Evolutionary conservation across 2,888 invertebrate genomes (phyloP).

Genomic region (Steromphala cineraria): DNA sequence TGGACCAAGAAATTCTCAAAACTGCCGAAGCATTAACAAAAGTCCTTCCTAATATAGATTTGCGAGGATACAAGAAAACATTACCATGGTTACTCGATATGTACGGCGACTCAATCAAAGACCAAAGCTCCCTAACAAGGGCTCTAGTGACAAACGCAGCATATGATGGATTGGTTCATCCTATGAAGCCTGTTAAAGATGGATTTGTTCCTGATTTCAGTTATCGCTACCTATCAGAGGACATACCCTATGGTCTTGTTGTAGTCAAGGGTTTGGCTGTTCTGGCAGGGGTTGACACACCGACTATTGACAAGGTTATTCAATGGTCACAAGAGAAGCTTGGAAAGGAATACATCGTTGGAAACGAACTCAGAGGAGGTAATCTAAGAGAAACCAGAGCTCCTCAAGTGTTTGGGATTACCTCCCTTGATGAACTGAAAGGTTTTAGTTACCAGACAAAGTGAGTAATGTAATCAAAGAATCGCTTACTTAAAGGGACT

Average conservation of each 20-base stretch:
- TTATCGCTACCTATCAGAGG: slow-evolving; percentile 55
- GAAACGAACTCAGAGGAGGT: slow-evolving; percentile 44
- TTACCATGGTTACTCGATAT: slow-evolving; percentile 47
- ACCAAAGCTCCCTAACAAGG: slow-evolving; percentile 41
- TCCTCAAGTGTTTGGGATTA: slow-evolving; percentile 55
- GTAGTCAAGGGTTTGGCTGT: slow-evolving; percentile 57
- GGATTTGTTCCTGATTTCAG: slow-evolving; percentile 55
- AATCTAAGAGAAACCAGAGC: slow-evolving; percentile 50
- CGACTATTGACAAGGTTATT: slow-evolving; percentile 53
- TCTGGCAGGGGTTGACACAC: slow-evolving; percentile 52
- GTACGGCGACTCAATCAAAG: slow-evolving; percentile 50
- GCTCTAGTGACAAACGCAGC: slow-evolving; percentile 56
- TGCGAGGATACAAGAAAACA: slow-evolving; percentile 36
- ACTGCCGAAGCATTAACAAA: slow-evolving; percentile 48
- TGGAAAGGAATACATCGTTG: slow-evolving; percentile 53
- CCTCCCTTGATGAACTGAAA: slow-evolving; percentile 40
- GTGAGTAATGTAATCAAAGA: no score
- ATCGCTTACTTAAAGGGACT: no score
- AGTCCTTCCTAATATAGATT: slow-evolving; percentile 29
- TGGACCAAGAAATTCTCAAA: slow-evolving; percentile 50
- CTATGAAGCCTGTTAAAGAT: slow-evolving; percentile 50
- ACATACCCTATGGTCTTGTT: slow-evolving; percentile 57
- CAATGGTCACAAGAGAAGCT: slow-evolving; percentile 54
- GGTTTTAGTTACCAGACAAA: no score
- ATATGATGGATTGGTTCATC: slow-evolving; percentile 55